These are phyloP conservation scores for Vanessa atalanta DNA, from an alignment of 1,140 invertebrate species.

Conservation along the genomic window DNA sequence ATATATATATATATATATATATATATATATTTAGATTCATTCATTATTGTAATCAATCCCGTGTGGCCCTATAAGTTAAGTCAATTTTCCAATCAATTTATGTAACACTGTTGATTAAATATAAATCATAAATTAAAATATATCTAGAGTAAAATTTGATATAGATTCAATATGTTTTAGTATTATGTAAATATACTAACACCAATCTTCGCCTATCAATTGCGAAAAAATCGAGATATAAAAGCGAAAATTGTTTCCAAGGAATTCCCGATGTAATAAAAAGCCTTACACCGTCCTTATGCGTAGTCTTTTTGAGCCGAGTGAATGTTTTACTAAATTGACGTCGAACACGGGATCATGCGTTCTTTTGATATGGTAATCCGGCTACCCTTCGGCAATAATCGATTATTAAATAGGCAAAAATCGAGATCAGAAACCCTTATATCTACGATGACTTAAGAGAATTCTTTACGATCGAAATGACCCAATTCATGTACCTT, in stretches of 20 bases:
- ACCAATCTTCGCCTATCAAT: slow-evolving; percentile 1
- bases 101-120: no score
- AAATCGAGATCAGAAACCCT: slow-evolving; percentile 61
- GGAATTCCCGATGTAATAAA: slow-evolving; percentile 48
- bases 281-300: slow-evolving; percentile 48
- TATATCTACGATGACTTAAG: slow-evolving; percentile 50
- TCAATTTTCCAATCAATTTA: no score
- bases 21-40: no score
- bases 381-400: slow-evolving; percentile 62
- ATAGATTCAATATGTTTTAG: not conserved
- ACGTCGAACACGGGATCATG: slow-evolving; percentile 65
- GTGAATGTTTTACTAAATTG: slow-evolving; percentile 69
- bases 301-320: slow-evolving; percentile 46
- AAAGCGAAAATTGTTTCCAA: slow-evolving; percentile 30
- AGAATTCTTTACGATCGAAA: slow-evolving; percentile 43
- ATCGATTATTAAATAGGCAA: slow-evolving; percentile 73
- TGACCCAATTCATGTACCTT: slow-evolving; percentile 29
- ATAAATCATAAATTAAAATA: not conserved
- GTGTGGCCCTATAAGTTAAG: no score
- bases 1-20: no score
- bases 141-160: not conserved
- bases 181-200: slow-evolving; percentile 9
- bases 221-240: slow-evolving; percentile 12
- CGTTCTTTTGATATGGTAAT: slow-evolving; percentile 76
- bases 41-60: no score